Percentiles rank a stretch among this genome's conserved stretches.
Conservation (phyloP, 2,113 vertebrate genomes). For the Eurystomus gularis region DNA sequence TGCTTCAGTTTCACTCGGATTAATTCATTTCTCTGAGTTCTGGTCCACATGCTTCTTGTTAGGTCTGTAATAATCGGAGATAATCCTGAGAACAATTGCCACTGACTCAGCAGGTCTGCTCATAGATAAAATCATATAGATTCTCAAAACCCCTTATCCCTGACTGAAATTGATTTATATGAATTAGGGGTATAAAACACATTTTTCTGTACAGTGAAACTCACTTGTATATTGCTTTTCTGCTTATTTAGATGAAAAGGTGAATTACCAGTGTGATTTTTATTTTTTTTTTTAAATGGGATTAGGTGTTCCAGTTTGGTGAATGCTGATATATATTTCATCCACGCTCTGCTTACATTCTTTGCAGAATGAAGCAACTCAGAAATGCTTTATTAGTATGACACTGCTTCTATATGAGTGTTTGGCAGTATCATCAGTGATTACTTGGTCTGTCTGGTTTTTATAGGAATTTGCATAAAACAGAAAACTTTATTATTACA, state of each 20-base stretch:
- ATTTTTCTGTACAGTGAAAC: not conserved
- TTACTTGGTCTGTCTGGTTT: slow-evolving; percentile 14
- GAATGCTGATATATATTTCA: not conserved
- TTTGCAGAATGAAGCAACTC: not conserved
- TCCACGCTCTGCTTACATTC: not conserved
- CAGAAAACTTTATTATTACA: slow-evolving; percentile 9
- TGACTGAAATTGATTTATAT: not conserved
- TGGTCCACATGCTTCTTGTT: not conserved
- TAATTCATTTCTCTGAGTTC: slow-evolving; percentile 29
- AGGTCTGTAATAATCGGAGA: not conserved
- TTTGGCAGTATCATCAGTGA: not conserved
- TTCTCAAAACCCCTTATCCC: not conserved
- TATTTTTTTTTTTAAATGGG: not conserved
- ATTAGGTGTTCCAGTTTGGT: not conserved
- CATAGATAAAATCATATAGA: not conserved
- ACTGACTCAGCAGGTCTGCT: slow-evolving; percentile 13
- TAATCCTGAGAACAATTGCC: slow-evolving; percentile 20
- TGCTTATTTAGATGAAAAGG: not conserved
- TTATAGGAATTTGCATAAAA: slow-evolving; percentile 13
- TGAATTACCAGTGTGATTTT: not conserved
- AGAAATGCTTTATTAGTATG: not conserved
- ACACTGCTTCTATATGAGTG: not conserved
- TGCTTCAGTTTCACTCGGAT: not conserved
- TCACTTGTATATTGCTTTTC: not conserved
- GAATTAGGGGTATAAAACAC: not conserved